Conservation (phyloP, 2,888 invertebrate species). For the Troides aeacus region DNA sequence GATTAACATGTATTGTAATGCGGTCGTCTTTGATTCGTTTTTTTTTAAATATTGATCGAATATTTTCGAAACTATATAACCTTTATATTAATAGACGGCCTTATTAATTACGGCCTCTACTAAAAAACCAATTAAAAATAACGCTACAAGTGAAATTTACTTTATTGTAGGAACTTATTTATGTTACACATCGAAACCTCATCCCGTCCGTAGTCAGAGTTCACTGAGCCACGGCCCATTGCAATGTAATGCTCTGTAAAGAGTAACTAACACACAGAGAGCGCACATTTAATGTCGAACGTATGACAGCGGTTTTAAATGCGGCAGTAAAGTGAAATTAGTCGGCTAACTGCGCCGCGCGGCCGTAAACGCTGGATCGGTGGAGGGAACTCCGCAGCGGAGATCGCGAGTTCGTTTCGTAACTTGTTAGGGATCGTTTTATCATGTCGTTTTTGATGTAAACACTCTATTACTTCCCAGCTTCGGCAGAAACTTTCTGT, state of each 20-base stretch:
- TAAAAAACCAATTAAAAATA: too few species aligned
- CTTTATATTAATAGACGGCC: too few species aligned
- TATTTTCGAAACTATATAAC: too few species aligned
- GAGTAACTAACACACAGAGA: conserved; percentile 1
- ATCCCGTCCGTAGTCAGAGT: neutral
- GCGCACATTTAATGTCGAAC: conserved; percentile 1
- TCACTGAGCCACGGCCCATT: neutral
- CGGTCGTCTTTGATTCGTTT: too few species aligned
- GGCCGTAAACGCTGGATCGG: conserved; percentile 7
- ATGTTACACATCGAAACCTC: neutral
- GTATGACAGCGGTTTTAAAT: conserved; percentile 4
- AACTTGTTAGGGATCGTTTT: conserved; percentile 13
- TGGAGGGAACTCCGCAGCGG: conserved; percentile 10
- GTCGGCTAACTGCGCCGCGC: conserved; percentile 3
- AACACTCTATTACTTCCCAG: conserved; percentile 3
- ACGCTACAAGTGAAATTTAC: too few species aligned
- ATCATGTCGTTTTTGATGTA: conserved; percentile 12
- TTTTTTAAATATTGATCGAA: too few species aligned
- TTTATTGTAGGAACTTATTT: neutral
- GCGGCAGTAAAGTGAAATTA: conserved; percentile 22
- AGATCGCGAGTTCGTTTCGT: conserved; percentile 13
- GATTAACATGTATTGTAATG: too few species aligned
- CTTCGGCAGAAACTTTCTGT: neutral
- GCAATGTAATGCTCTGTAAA: neutral
- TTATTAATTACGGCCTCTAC: too few species aligned